Percentiles rank a stretch among this genome's conserved stretches.
These are phyloP conservation scores for Smithornis capensis DNA, from an alignment of 2,113 vertebrate genomes.

Conservation along the genomic window DNA sequence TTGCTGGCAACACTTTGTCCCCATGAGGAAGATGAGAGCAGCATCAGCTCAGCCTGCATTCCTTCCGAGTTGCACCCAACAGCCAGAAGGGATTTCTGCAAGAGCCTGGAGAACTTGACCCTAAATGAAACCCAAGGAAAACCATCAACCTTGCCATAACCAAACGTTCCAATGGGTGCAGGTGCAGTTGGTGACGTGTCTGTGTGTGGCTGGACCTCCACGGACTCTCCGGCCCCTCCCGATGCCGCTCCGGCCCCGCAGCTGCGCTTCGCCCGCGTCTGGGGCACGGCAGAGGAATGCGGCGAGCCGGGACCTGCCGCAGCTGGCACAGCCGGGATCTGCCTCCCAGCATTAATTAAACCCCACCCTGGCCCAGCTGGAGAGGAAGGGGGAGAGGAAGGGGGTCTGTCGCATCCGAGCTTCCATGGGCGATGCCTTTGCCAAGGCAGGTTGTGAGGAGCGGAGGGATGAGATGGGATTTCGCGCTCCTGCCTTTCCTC, in stretches of 20 bases:
- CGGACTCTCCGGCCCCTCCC: background rate
- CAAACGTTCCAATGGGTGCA: rapidly evolving
- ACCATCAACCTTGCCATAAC: rapidly evolving
- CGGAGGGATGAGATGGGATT: background rate
- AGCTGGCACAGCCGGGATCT: background rate
- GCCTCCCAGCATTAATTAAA: background rate
- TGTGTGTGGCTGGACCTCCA: rapidly evolving
- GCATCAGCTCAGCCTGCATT: background rate
- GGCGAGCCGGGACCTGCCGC: background rate
- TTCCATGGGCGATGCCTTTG: rapidly evolving
- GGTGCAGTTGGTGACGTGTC: background rate
- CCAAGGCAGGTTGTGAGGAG: background rate
- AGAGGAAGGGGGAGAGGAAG: background rate
- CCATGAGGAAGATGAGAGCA: rapidly evolving
- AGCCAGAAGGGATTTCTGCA: background rate
- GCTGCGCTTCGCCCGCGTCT: background rate
- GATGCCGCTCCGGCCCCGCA: background rate
- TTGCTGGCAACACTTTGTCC: background rate
- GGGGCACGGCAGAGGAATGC: background rate
- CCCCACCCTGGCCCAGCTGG: background rate
- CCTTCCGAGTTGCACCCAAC: rapidly evolving
- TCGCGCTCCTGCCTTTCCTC: background rate
- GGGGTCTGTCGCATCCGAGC: rapidly evolving
- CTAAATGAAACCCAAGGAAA: background rate
- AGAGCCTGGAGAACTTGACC: background rate